A percentile compares a stretch with the other conserved stretches of the same genome.
phyloP scores from a whole-genome alignment of 2,797 vertebrate species.

The Myotis findleyi region DNA sequence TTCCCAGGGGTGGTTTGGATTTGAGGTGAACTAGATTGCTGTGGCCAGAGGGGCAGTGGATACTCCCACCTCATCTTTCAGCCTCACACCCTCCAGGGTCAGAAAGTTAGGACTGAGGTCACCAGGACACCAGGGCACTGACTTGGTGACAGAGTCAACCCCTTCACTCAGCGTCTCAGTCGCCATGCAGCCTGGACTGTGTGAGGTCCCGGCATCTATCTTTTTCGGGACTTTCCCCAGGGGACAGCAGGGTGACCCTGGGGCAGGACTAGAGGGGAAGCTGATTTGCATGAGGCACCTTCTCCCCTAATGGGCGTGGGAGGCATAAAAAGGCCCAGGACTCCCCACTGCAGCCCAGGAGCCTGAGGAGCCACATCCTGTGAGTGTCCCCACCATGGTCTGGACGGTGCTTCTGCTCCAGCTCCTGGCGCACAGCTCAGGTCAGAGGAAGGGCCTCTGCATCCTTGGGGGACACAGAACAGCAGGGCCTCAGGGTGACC shows the following conservation, averaged over 20 bases:
- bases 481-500: too few species aligned
- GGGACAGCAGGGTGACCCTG: not conserved
- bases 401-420: too few species aligned
- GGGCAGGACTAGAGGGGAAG: not conserved
- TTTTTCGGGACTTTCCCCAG: not conserved
- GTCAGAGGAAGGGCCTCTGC: too few species aligned
- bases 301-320: not conserved
- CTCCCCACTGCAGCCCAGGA: not conserved
- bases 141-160: too few species aligned
- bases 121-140: too few species aligned
- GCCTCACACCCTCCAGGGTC: not conserved
- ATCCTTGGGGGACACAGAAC: too few species aligned
- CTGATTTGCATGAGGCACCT: not conserved
- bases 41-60: too few species aligned
- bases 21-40: too few species aligned
- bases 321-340: not conserved
- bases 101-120: not conserved
- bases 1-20: accelerated
- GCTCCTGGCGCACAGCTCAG: too few species aligned
- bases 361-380: not conserved
- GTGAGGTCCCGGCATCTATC: not conserved
- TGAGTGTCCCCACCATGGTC: not conserved
- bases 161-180: too few species aligned
- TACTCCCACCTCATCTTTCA: not conserved
- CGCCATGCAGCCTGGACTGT: not conserved